Percentiles rank a stretch among this genome's conserved stretches.
Conservation (phyloP, 2,888 invertebrate species). For the Monochamus alternatus region DNA sequence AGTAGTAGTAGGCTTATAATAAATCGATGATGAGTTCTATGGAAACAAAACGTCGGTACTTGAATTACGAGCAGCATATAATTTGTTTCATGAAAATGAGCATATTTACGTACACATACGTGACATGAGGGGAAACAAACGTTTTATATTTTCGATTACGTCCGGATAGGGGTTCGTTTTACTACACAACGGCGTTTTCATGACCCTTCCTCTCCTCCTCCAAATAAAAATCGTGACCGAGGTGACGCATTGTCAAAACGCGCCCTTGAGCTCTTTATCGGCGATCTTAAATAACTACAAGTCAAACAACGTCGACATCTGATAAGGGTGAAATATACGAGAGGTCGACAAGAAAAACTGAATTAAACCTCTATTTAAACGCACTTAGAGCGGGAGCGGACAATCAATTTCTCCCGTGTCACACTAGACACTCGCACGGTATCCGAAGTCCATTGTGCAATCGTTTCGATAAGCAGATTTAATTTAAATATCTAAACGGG, state of each 20-base stretch:
- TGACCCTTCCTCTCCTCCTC: constrained; percentile 13
- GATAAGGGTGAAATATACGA: constrained; percentile 61
- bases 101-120: not conserved
- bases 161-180: constrained; percentile 2
- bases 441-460: constrained; percentile 43
- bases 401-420: constrained; percentile 54
- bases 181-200: not conserved
- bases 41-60: no score
- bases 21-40: no score
- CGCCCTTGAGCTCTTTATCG: constrained; percentile 54
- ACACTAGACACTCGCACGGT: constrained; percentile 48
- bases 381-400: constrained; percentile 42
- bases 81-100: no score
- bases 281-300: constrained; percentile 63
- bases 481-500: constrained; percentile 46
- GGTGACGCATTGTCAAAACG: constrained; percentile 66
- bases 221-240: constrained; percentile 61
- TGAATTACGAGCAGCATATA: no score
- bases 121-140: not conserved
- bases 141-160: constrained; percentile 15
- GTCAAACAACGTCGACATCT: constrained; percentile 62
- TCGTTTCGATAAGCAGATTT: constrained; percentile 45
- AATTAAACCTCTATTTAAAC: constrained; percentile 61
- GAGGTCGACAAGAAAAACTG: constrained; percentile 61
- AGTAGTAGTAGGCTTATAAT: no score